A percentile compares a stretch with the other conserved stretches of the same genome.
These are phyloP conservation scores for Ganaspis sp. DNA, from an alignment of 1,140 invertebrate species.

Conservation along the genomic window DNA sequence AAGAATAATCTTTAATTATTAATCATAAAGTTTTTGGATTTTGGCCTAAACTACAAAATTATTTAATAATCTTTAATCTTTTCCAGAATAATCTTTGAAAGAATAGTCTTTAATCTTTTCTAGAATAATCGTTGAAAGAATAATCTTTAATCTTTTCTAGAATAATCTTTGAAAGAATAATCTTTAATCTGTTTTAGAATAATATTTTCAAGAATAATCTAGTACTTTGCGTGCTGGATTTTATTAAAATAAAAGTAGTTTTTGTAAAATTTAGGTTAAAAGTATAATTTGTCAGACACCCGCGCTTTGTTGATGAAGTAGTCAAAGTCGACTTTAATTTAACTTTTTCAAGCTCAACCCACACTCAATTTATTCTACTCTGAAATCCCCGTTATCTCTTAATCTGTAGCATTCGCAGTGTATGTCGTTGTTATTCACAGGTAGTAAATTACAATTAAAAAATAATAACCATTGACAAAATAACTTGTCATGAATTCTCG, in stretches of 20 bases:
- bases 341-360: constrained; percentile 46
- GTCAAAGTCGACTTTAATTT: constrained; percentile 47
- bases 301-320: not conserved
- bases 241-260: not conserved
- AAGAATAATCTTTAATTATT: no score
- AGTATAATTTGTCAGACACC: constrained; percentile 52
- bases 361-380: constrained; percentile 52
- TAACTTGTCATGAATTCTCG: not conserved
- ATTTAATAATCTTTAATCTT: no score
- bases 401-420: constrained; percentile 31
- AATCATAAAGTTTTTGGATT: no score
- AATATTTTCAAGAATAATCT: not conserved
- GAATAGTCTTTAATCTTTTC: no score
- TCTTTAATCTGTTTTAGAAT: no score
- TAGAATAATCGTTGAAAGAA: no score
- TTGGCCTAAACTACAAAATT: no score
- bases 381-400: constrained; percentile 44
- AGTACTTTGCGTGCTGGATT: not conserved
- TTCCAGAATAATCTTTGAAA: no score
- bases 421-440: not conserved
- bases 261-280: constrained; percentile 54
- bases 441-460: not conserved
- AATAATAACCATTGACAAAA: not conserved
- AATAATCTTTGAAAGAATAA: no score
- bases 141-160: no score